Evolutionary conservation across 2,797 vertebrate species (phyloP).

Genomic region (Buceros bicornis): DNA sequence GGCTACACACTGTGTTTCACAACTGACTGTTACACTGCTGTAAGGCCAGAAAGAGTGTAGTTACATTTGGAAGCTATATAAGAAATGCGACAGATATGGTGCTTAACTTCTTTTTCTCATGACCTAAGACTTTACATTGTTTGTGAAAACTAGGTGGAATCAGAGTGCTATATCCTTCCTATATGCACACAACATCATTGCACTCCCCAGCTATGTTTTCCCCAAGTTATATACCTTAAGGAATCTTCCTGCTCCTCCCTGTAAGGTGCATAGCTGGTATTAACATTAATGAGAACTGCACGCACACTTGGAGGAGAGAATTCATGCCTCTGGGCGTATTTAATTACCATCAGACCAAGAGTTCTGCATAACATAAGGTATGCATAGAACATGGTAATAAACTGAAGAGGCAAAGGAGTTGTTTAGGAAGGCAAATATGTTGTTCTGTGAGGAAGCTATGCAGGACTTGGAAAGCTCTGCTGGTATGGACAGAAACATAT

Average conservation of each 20-base stretch:
- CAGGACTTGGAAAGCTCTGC: not conserved
- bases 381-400: not conserved
- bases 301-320: not conserved
- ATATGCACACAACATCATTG: not conserved
- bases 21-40: not conserved
- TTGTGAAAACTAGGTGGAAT: not conserved
- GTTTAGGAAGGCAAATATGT: not conserved
- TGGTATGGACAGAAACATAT: not conserved
- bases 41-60: not conserved
- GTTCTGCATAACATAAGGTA: not conserved
- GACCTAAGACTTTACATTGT: not conserved
- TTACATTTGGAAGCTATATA: not conserved
- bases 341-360: conserved; percentile 45
- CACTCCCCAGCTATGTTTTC: not conserved
- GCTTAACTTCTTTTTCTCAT: not conserved
- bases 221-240: not conserved
- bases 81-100: not conserved
- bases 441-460: not conserved
- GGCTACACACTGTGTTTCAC: not conserved
- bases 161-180: not conserved
- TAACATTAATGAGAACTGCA: conserved; percentile 25
- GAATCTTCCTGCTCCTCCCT: not conserved
- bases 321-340: conserved; percentile 24
- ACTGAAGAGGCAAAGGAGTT: not conserved
- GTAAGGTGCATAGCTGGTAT: not conserved